A percentile compares a stretch with the other conserved stretches of the same genome.
phyloP scores from a whole-genome alignment of 2,113 vertebrate species.

The Accipiter virgatus region DNA sequence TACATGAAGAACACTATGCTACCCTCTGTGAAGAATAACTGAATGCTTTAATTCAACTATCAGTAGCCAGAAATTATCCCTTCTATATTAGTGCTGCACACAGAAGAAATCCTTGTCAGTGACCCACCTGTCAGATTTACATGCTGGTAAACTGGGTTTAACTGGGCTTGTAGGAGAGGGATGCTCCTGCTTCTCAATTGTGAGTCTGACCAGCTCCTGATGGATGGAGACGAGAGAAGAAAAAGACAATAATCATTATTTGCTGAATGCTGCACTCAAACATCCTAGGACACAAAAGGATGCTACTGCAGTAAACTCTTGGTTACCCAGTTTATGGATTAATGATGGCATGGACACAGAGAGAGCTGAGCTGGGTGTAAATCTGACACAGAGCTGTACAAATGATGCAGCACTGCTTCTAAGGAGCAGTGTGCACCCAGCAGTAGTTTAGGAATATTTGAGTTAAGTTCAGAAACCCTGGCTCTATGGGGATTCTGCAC shows the following conservation, averaged over 20 bases:
- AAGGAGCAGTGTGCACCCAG: background rate
- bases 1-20: background rate
- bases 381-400: background rate
- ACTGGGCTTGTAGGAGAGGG: slow-evolving; percentile 90
- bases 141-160: slow-evolving; percentile 84
- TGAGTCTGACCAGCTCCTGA: slow-evolving; percentile 95
- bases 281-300: background rate
- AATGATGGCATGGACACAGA: background rate
- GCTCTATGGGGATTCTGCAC: background rate
- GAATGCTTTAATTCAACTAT: background rate
- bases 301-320: background rate
- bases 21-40: background rate
- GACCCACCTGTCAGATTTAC: slow-evolving; percentile 85
- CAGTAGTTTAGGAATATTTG: background rate
- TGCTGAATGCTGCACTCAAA: background rate
- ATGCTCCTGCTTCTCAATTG: slow-evolving; percentile 94
- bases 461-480: background rate
- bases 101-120: background rate
- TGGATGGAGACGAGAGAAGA: background rate
- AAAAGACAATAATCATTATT: background rate
- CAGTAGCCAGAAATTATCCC: background rate
- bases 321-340: background rate
- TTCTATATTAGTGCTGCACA: background rate
- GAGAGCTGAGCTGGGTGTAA: background rate
- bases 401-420: background rate